Base-by-base conservation (phyloP, 1,140 invertebrate genomes). In the Sarcophaga bullata region DNA sequence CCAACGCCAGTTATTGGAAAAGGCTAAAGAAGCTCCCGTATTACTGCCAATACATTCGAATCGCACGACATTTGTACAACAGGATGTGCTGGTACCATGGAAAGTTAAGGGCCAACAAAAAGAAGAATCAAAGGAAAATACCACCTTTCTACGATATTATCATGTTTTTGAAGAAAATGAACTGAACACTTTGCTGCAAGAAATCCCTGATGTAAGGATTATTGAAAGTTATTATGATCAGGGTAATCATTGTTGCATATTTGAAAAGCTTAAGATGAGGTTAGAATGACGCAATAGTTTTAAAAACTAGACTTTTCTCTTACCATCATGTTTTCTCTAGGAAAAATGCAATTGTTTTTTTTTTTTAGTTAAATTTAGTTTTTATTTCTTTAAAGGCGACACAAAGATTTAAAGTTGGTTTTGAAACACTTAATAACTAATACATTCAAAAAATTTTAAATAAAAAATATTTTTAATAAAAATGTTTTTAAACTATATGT, bases 81-180 rank as follows among this genome's bases (percentile, higher is more conserved):
- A 95, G 62, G 96, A 98, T 89, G 88, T 98, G 73, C 90, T 98
- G 3, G 97, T 98, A 0, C 97, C 97, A 0, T 98, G 97, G 97
- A 96, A 96, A 88, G 89, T 94, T 49, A 94, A 94, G 85, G 85
- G 88, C 75, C 83, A n/a, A 19, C 68, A 81, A 82, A 83, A 84
- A 82, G 84, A 86, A 84, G 91, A 86, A 52, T 91, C 91, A 86
- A 87, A 88, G 73, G 84, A 90, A 1, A 88, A 87, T 0, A 91
- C 87, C 46, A 93, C 94, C 6, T 94, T 95, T 90, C 91, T 98
- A 75, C 92, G 98, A 84, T 99, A 94, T 91, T 99, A 99, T 91
- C 98, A 99, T 90, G 96, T 99, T 3, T 99, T 99, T 89, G 93
- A 95, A 85, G 93, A 97, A 86, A 92, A 93, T 5, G 98, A 99